Conservation (phyloP, 1,140 invertebrate genomes). For the Pectinophora gossypiella region DNA sequence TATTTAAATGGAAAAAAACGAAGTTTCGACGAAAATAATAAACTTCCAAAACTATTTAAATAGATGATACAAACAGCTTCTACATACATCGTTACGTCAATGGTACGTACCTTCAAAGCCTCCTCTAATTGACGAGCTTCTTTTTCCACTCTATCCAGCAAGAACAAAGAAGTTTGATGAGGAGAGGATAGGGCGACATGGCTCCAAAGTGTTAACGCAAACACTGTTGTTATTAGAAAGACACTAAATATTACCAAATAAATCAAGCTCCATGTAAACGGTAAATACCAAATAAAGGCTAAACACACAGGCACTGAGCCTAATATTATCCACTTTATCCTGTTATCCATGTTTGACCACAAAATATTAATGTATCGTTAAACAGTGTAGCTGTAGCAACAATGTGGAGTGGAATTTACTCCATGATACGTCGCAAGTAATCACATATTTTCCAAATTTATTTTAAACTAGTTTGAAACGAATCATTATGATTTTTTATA, state of each 20-base stretch:
- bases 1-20: too few relatives aligned
- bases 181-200: conserved; percentile 68
- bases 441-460: too few relatives aligned
- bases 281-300: conserved; percentile 45
- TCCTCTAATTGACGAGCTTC: conserved; percentile 55
- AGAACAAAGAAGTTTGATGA: conserved; percentile 61
- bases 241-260: conserved; percentile 43
- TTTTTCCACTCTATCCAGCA: conserved; percentile 67
- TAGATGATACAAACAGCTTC: too few relatives aligned
- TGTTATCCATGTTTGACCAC: conserved; percentile 11
- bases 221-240: conserved; percentile 37
- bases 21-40: too few relatives aligned
- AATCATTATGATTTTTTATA: neutral
- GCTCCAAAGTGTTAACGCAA: conserved; percentile 57
- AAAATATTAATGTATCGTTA: too few relatives aligned
- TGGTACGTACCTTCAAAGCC: conserved; percentile 44
- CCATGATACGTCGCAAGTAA: too few relatives aligned
- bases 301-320: conserved; percentile 33
- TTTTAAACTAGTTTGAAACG: too few relatives aligned
- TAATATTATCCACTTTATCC: conserved; percentile 45
- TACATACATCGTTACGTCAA: too few relatives aligned
- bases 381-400: too few relatives aligned
- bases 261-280: conserved; percentile 38
- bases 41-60: too few relatives aligned
- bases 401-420: too few relatives aligned